Conservation (phyloP, 2,797 vertebrate species). For the Myotis vivesi region DNA sequence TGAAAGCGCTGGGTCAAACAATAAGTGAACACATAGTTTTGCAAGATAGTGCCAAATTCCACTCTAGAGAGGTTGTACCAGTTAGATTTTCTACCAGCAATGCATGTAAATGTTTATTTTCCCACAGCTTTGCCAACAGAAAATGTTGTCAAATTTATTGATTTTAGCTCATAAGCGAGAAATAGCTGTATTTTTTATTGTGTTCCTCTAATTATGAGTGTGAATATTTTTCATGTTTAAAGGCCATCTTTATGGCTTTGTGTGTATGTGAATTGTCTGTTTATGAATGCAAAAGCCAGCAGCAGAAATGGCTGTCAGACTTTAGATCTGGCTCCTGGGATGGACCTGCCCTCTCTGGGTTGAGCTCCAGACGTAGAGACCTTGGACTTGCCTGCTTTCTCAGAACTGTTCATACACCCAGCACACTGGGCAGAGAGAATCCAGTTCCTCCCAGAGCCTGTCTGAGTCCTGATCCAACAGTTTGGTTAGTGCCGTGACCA, state of each 20-base stretch:
- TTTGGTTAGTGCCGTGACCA: background rate
- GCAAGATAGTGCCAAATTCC: background rate
- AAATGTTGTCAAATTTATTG: background rate
- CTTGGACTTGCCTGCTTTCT: background rate
- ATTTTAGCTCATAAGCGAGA: background rate
- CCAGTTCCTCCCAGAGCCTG: background rate
- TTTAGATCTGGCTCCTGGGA: background rate
- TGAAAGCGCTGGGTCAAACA: background rate
- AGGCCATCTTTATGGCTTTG: background rate
- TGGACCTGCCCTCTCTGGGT: background rate
- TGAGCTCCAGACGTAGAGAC: background rate
- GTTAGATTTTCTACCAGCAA: background rate
- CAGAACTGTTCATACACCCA: background rate
- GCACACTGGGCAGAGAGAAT: background rate
- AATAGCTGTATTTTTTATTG: background rate
- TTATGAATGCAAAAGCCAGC: background rate
- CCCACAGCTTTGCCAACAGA: background rate
- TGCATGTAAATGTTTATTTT: background rate
- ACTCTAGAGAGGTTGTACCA: background rate
- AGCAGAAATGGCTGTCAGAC: background rate
- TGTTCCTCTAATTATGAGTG: background rate
- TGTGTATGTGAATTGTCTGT: background rate
- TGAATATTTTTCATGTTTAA: background rate
- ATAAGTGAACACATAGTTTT: background rate
- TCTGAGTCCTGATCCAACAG: background rate